Evolutionary conservation across 2,888 invertebrate genomes (phyloP).

Genomic region (Tethea ocularis): DNA sequence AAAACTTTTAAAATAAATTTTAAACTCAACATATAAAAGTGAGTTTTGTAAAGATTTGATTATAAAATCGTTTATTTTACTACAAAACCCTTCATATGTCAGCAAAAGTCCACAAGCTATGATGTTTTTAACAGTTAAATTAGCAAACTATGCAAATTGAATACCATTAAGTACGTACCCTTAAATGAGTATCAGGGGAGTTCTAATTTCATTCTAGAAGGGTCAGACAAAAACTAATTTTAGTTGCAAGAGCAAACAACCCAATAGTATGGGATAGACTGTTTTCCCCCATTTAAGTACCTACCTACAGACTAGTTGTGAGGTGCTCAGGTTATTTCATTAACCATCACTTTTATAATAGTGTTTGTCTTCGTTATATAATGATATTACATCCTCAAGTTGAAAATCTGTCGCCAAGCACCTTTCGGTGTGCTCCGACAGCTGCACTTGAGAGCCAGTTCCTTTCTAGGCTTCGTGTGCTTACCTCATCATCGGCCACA

Average conservation of each 20-base stretch:
- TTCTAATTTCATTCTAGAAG: slow-evolving; percentile 66
- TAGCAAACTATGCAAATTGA: slow-evolving; percentile 13
- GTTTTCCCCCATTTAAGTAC: slow-evolving; percentile 38
- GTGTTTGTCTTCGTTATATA: not conserved
- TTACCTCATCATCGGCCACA: no score
- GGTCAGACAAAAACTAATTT: slow-evolving; percentile 70
- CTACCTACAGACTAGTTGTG: slow-evolving; percentile 18
- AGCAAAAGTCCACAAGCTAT: not conserved
- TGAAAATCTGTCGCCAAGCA: no score
- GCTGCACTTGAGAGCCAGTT: no score
- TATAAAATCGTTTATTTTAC: no score
- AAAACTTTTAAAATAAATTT: no score
- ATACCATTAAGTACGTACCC: slow-evolving; percentile 16
- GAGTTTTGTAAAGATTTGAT: not conserved
- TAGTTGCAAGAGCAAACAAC: slow-evolving; percentile 68
- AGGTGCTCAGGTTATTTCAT: not conserved
- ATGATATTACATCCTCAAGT: no score
- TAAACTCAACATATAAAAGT: no score
- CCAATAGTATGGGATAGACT: slow-evolving; percentile 48
- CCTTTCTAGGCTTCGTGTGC: no score
- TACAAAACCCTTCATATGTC: no score
- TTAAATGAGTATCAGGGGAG: slow-evolving; percentile 34
- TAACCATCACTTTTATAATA: not conserved
- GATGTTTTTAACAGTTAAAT: slow-evolving; percentile 13
- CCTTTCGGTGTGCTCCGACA: no score